Evolutionary conservation across 1,140 invertebrate species (phyloP), one percentile per base, ranked within the genome.

Genomic region (Berghia stephanieae): DNA sequence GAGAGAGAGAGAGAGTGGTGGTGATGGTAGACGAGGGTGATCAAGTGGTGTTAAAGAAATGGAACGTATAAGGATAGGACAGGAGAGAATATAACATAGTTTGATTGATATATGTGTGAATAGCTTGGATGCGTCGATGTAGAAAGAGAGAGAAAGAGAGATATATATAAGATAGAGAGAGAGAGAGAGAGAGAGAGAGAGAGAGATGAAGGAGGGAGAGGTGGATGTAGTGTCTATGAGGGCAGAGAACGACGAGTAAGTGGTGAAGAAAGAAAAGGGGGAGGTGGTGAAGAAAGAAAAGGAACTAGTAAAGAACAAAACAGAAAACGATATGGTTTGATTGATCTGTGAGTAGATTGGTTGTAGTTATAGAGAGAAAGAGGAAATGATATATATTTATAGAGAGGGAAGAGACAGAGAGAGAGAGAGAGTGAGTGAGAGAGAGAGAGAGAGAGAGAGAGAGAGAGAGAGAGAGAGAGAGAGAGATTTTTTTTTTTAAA

Each of bases 181-280:
- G 6, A 60, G n/a, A 60, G 55, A 60, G n/a, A 60, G 55, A 60
- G n/a, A 60, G 55, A 60, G n/a, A 60, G 55, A 60, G n/a, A 60
- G 55, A 60, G n/a, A 60, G 55, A 60, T 60, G n/a, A n/a, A n/a
- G n/a, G n/a, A n/a, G n/a, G n/a, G n/a, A n/a, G n/a, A n/a, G n/a
- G n/a, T n/a, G n/a, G n/a, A n/a, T n/a, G n/a, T n/a, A n/a, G n/a
- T n/a, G n/a, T n/a, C n/a, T n/a, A n/a, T n/a, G n/a, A n/a, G n/a
- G n/a, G n/a, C n/a, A n/a, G n/a, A 60, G 55, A 60, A 24, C n/a
- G 55, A 60, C 31, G 34, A 31, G 34, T 60, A 60, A 31, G 34
- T 60, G 34, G 55, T 24, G n/a, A 60, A 31, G 34, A 24, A 60
- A 31, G 34, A 24, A 60, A 31, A 60, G n/a, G 34, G 55, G 34